Percentiles rank a stretch among this genome's conserved stretches.
These are phyloP conservation scores for Cacatua alba DNA, from an alignment of 2,113 vertebrate genomes.

Conservation along the genomic window DNA sequence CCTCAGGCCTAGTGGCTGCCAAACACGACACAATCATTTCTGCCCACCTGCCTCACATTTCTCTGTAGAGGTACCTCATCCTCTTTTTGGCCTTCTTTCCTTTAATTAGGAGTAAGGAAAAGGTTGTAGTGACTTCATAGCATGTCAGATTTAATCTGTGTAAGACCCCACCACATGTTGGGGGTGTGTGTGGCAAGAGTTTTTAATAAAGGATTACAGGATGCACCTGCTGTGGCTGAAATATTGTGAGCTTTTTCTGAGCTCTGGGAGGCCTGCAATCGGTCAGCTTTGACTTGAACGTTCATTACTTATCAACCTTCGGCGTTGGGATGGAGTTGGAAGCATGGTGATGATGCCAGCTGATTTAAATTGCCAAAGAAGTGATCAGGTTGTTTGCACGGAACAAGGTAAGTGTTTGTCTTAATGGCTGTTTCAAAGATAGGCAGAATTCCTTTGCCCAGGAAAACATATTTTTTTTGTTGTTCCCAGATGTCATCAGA, in stretches of 20 bases:
- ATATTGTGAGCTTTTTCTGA: slow-evolving; percentile 37
- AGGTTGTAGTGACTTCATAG: slow-evolving; percentile 47
- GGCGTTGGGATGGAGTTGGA: not conserved
- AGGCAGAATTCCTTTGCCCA: slow-evolving; percentile 44
- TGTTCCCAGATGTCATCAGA: slow-evolving; percentile 62
- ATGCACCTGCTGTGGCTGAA: slow-evolving; percentile 67
- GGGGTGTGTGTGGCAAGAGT: slow-evolving; percentile 19
- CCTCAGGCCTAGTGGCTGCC: not conserved
- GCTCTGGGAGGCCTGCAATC: slow-evolving; percentile 36
- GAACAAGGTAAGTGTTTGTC: slow-evolving; percentile 55
- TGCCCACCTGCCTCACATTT: slow-evolving; percentile 18
- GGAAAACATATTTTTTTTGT: slow-evolving; percentile 11
- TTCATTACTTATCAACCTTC: slow-evolving; percentile 62
- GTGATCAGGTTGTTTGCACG: slow-evolving; percentile 32
- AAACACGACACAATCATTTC: not conserved
- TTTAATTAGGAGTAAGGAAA: slow-evolving; percentile 68
- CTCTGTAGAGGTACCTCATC: not conserved
- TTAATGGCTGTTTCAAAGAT: slow-evolving; percentile 61
- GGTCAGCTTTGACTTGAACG: slow-evolving; percentile 55
- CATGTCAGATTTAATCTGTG: slow-evolving; percentile 69
- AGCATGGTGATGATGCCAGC: not conserved
- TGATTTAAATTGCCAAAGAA: slow-evolving; percentile 64
- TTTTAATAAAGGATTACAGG: slow-evolving; percentile 75
- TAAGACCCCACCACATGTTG: slow-evolving; percentile 50
- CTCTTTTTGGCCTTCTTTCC: slow-evolving; percentile 6